A percentile compares a stretch with the other conserved stretches of the same genome.
Conservation (phyloP, 2,888 invertebrate species). For the Zootermopsis nevadensis region DNA sequence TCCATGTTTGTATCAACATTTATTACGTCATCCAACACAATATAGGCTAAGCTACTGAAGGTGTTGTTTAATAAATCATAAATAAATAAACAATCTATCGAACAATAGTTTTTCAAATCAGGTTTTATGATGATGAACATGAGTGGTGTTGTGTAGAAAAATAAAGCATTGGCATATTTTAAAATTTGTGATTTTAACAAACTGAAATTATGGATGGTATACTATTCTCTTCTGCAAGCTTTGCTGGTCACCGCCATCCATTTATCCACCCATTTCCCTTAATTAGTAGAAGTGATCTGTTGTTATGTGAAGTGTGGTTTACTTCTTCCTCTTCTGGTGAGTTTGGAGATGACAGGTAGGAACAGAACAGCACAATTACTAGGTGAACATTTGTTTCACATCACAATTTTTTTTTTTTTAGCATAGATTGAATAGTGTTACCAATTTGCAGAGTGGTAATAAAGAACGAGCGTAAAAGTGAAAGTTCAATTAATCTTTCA, state of each 20-base stretch:
- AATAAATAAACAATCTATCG: too few relatives aligned
- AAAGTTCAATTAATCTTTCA: neutral
- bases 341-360: conserved; percentile 5
- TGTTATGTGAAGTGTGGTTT: conserved; percentile 41
- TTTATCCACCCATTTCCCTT: neutral
- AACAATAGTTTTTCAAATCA: too few relatives aligned
- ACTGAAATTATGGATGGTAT: too few relatives aligned
- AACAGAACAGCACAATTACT: neutral
- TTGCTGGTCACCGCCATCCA: conserved; percentile 20
- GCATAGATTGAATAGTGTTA: neutral
- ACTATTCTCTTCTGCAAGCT: neutral
- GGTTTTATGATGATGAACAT: too few relatives aligned
- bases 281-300: conserved; percentile 23
- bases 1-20: too few relatives aligned
- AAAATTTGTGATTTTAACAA: too few relatives aligned
- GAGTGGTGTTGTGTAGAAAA: too few relatives aligned
- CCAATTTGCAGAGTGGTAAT: neutral
- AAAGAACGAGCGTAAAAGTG: neutral
- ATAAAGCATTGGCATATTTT: too few relatives aligned
- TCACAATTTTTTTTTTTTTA: neutral
- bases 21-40: too few relatives aligned
- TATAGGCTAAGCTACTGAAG: too few relatives aligned
- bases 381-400: neutral
- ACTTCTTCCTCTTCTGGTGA: neutral
- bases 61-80: too few relatives aligned